A percentile compares a stretch with the other conserved stretches of the same genome.
phyloP scores from a whole-genome alignment of 2,797 vertebrate species.

The Cyprinodon diabolis region DNA sequence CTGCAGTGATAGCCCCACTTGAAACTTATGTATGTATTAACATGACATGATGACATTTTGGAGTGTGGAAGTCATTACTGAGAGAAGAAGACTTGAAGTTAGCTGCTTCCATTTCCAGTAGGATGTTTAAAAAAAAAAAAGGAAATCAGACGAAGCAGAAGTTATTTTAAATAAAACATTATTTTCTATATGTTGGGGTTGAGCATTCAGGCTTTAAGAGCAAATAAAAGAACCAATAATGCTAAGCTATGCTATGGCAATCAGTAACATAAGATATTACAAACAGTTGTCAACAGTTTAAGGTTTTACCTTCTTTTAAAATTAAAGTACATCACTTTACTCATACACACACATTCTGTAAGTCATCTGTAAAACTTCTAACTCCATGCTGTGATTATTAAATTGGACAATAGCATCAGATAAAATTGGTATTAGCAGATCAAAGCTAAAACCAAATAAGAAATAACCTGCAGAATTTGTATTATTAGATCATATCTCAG shows the following conservation, averaged over 20 bases:
- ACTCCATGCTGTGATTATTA: neutral
- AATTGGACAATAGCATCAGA: neutral
- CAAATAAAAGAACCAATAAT: too few relatives aligned
- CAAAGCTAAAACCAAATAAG: neutral
- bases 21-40: neutral
- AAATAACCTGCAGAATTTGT: neutral
- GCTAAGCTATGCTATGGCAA: too few relatives aligned
- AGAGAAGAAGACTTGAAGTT: neutral
- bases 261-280: too few relatives aligned
- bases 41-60: neutral
- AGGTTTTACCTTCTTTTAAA: too few relatives aligned
- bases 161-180: neutral
- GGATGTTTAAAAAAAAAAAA: neutral
- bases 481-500: neutral
- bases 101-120: neutral
- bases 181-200: neutral
- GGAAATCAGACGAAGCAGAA: neutral
- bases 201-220: too few relatives aligned
- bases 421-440: neutral
- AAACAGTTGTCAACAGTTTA: too few relatives aligned
- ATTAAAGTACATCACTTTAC: too few relatives aligned
- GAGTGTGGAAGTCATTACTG: neutral
- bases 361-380: neutral
- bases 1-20: neutral
- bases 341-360: too few relatives aligned